Evolutionary conservation across 1,140 invertebrate species (phyloP), one percentile per base, ranked within the genome.

Genomic region (Musca domestica): DNA sequence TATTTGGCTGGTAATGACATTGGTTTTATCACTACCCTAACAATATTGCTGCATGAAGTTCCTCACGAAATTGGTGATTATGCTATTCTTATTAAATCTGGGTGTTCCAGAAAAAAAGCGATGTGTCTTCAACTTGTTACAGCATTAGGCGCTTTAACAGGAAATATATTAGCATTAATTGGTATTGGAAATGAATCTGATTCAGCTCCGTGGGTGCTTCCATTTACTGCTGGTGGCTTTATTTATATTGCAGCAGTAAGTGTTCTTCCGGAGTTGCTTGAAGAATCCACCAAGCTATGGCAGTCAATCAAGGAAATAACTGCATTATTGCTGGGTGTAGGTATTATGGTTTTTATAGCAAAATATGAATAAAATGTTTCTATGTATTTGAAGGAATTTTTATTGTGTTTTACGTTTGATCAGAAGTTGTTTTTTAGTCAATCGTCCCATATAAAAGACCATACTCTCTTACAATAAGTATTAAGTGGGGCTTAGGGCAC

Each of bases 11-110:
- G 91, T 4, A 90, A 91, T 73, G 84, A 94, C 77, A 89, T 97
- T 65, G 97, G 97, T 1, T 77, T 92, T 10, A 83, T 98, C 0
- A 98, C 96, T 7, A 98, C 96, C 0, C 89, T 96, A 68, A 95
- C 96, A 34, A 98, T 98, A 52, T 64, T 83, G 76, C 85, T 96
- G 25, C 96, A 98, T 76, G 96, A 98, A 84, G 94, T 99, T 66
- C 97, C 97, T 0, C 97, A 99, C 77, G 97, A 99, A 82, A 91
- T 99, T 56, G 96, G 95, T 0, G 96, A 99, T 82, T 98, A 98
- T 83, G 96, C 95, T 3, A 98, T 99, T 74, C 83, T 99, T 12
- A 85, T 99, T n/a, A 91, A 88, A 75, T 92, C 92, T 46, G 93
- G 96, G 0, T 98, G 98, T 83, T 91, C 90, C 23, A 84, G 92